A percentile compares a stretch with the other conserved stretches of the same genome.
Conservation (phyloP, 1,140 invertebrate genomes). For the Drosophila santomea region DNA sequence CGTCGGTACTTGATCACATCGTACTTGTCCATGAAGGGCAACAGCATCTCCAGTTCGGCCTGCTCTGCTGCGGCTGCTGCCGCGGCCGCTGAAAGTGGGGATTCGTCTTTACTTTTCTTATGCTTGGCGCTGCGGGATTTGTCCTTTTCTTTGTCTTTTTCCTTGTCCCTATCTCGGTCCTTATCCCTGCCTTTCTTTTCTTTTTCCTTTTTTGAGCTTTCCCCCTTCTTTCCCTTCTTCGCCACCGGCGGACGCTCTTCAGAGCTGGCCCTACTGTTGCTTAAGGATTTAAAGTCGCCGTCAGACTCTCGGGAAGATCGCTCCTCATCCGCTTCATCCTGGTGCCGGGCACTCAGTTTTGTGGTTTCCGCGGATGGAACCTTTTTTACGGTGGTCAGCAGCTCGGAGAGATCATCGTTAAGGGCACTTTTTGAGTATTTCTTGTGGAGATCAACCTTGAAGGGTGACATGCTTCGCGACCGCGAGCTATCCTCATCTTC, state of each 20-base stretch:
- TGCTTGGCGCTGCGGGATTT: constrained; percentile 47
- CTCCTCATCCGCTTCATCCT: constrained; percentile 50
- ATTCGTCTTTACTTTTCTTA: constrained; percentile 65
- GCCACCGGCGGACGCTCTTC: constrained; percentile 26
- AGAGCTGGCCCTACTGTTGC: constrained; percentile 53
- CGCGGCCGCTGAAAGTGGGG: constrained; percentile 43
- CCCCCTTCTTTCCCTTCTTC: constrained; percentile 43
- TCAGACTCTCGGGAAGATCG: constrained; percentile 44
- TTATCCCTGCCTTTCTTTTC: constrained; percentile 40
- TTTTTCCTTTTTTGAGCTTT: constrained; percentile 46
- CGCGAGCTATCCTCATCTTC: constrained; percentile 60
- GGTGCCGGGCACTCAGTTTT: constrained; percentile 64
- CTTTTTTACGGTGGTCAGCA: constrained; percentile 79
- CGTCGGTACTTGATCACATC: constrained; percentile 88
- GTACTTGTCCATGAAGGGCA: constrained; percentile 86
- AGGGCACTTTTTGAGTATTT: constrained; percentile 85
- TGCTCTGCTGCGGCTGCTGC: constrained; percentile 71
- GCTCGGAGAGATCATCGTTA: constrained; percentile 82
- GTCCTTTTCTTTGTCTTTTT: constrained; percentile 51
- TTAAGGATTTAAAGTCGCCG: constrained; percentile 69
- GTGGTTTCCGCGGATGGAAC: constrained; percentile 57
- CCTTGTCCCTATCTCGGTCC: constrained; percentile 35
- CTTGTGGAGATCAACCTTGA: constrained; percentile 84
- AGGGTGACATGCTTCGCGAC: constrained; percentile 79
- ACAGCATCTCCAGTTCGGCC: constrained; percentile 71